Base-by-base conservation (phyloP, 2,113 vertebrate genomes). In the Melanerpes formicivorus region DNA sequence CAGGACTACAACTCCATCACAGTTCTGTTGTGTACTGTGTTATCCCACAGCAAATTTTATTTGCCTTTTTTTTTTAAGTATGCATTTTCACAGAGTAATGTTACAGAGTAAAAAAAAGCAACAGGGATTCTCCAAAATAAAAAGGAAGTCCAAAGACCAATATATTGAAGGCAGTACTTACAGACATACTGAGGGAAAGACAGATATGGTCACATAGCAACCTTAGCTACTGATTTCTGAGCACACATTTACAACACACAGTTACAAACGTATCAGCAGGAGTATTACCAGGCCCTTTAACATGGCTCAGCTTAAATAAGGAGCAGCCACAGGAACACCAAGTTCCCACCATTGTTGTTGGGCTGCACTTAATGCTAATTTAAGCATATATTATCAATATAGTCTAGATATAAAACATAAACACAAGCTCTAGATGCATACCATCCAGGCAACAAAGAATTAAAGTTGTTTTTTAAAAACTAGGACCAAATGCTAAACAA, bases 151-250 rank as follows among this genome's bases (percentile, higher is more conserved):
- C 40, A 54, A 32, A 83, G 27, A 48, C 4, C 32, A 72, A 30
- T 5, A 17, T 29, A 42, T 69, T 46, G 40, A 84, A 82, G 42
- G 42, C 55, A 67, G 42, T 34, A 55, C 23, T 65, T 56, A 50
- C 0, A 75, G 44, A 37, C 6, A 11, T 3, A 34, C 18, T 6
- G 27, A 52, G n/a, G 26, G 70, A 86, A 71, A 69, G 23, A 74
- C n/a, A 59, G 46, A 42, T 7, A 52, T 1, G 4, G 27, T 26
- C 58, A 19, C 4, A 14, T 1, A 3, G n/a, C 26, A n/a, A 37
- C 16, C 18, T 44, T 14, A 30, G 22, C 40, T 32, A 27, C 0
- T 2, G 26, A 65, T 62, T 84, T 63, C 29, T 26, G 54, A 79
- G 67, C 13, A 18, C 8, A 22, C 48, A 75, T 11, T 29, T 26